Evolutionary conservation across 2,113 vertebrate species (phyloP).

Genomic region (Nycticebus coucang): DNA sequence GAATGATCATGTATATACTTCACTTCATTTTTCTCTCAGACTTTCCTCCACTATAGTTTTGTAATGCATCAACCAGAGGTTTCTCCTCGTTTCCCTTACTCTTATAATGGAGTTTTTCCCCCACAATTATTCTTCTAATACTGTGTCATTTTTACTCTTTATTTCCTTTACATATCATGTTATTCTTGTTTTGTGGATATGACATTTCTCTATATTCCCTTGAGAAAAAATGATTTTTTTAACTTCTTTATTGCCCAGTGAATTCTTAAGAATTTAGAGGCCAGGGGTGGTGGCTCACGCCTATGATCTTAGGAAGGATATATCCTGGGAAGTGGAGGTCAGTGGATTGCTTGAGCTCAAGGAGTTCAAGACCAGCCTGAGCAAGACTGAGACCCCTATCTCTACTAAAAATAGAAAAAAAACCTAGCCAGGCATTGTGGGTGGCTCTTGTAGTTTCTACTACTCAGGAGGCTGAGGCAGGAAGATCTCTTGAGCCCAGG

Average conservation of each 20-base stretch:
- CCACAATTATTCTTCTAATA: not conserved
- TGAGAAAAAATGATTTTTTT: not conserved
- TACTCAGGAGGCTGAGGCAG: too few species aligned
- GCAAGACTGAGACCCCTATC: too few species aligned
- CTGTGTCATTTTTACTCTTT: not conserved
- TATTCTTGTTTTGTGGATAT: not conserved
- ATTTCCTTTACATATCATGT: not conserved
- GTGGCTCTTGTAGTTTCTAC: too few species aligned
- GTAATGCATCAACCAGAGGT: not conserved
- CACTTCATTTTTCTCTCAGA: not conserved
- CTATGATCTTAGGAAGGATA: too few species aligned
- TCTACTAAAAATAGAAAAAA: too few species aligned
- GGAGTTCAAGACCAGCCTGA: too few species aligned
- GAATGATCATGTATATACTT: not conserved
- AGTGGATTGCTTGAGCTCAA: too few species aligned
- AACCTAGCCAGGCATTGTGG: too few species aligned
- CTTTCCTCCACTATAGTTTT: not conserved
- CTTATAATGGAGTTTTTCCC: not conserved
- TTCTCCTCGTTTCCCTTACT: not conserved
- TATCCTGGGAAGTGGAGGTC: too few species aligned
- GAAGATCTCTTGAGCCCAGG: too few species aligned
- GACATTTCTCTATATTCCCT: not conserved
- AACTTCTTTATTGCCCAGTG: not conserved
- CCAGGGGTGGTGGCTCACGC: too few species aligned
- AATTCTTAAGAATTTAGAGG: not conserved